Evolutionary conservation across 2,797 vertebrate species (phyloP).

Genomic region (Diplodus sargus): DNA sequence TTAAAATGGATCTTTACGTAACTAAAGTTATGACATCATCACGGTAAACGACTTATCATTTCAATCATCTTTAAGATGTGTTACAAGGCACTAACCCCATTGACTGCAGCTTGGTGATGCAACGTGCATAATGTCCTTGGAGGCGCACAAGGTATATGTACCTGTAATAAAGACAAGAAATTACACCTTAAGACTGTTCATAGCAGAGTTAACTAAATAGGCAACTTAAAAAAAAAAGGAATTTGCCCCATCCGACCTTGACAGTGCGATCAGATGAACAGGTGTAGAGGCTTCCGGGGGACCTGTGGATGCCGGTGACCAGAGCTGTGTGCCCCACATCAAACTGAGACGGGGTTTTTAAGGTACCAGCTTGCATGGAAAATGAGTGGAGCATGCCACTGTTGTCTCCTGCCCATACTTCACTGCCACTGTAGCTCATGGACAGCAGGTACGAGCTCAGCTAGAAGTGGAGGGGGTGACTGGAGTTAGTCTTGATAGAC

Average conservation of each 20-base stretch:
- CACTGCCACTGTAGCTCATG: constrained; percentile 88
- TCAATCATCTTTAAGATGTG: background rate
- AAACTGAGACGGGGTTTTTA: constrained; percentile 87
- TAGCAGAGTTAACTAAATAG: background rate
- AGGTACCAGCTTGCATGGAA: constrained; percentile 80
- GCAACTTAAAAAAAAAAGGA: background rate
- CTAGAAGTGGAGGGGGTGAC: constrained; percentile 69
- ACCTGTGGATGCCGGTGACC: constrained; percentile 90
- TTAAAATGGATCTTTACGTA: background rate
- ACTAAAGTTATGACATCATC: background rate
- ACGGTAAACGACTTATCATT: background rate
- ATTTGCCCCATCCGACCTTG: constrained; percentile 81
- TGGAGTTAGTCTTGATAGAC: constrained; percentile 7
- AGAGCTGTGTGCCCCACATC: constrained; percentile 91
- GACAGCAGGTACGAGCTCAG: constrained; percentile 90
- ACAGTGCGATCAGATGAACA: constrained; percentile 91
- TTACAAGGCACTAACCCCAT: constrained; percentile 83
- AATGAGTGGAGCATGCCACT: constrained; percentile 89
- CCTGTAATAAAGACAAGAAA: constrained; percentile 73
- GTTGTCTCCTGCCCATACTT: constrained; percentile 94
- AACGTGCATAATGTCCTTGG: constrained; percentile 90
- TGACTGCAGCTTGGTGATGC: constrained; percentile 83
- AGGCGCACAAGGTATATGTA: constrained; percentile 91
- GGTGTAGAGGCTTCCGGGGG: constrained; percentile 90
- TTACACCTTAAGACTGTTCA: background rate